Percentiles rank a stretch among this genome's conserved stretches.
phyloP scores from a whole-genome alignment of 2,113 vertebrate genomes.

The Crotalus horridus region DNA sequence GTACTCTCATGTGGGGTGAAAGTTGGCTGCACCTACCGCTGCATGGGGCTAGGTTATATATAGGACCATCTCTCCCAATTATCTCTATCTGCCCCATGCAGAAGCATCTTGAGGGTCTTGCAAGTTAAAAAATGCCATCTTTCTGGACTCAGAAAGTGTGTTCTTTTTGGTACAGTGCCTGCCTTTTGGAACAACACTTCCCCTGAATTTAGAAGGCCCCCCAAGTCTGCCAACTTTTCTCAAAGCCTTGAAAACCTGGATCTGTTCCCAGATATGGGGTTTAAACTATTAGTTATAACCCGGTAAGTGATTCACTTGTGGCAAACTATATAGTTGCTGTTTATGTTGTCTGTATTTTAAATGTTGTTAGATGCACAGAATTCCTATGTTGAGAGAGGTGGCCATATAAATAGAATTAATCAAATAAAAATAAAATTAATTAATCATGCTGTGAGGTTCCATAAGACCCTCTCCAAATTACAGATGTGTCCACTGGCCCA shows the following conservation, averaged over 20 bases:
- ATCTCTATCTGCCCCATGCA: background rate
- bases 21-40: background rate
- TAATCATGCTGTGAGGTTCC: background rate
- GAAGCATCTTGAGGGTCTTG: background rate
- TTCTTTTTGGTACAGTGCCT: background rate
- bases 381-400: background rate
- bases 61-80: background rate
- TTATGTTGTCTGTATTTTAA: background rate
- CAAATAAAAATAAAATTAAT: background rate
- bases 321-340: background rate
- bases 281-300: background rate
- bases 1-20: background rate
- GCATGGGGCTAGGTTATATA: background rate
- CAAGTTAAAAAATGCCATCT: background rate
- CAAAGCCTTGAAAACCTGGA: background rate
- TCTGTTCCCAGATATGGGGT: background rate
- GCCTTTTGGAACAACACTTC: background rate
- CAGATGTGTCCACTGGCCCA: background rate
- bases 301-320: background rate
- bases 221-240: background rate
- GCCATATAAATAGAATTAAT: background rate
- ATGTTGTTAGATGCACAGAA: background rate
- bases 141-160: background rate
- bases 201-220: background rate
- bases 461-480: background rate